Conservation (phyloP, 2,888 invertebrate genomes). For the Cantharis flavilabris region DNA sequence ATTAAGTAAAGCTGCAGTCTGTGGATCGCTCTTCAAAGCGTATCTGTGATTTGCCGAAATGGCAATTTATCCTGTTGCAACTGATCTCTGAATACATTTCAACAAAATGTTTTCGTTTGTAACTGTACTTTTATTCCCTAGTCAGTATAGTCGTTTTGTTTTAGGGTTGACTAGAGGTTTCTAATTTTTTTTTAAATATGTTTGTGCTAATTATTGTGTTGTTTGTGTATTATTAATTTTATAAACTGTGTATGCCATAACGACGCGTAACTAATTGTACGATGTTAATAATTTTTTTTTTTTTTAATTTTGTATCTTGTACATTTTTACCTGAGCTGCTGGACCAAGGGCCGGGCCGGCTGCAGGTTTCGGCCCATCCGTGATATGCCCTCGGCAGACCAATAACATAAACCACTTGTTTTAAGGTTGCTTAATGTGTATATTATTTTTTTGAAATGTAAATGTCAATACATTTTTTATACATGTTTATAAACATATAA, state of each 20-base stretch:
- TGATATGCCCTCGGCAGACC: constrained; percentile 52
- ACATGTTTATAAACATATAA: constrained; percentile 52
- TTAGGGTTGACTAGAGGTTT: constrained; percentile 52
- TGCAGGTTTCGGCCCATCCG: constrained; percentile 42
- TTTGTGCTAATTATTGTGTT: constrained; percentile 33
- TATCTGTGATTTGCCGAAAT: constrained; percentile 55
- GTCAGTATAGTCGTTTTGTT: constrained; percentile 49
- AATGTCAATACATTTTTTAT: constrained; percentile 53
- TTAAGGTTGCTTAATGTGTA: constrained; percentile 48
- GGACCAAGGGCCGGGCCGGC: constrained; percentile 50
- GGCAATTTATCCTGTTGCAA: constrained; percentile 51
- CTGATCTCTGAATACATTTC: constrained; percentile 50
- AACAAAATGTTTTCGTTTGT: constrained; percentile 53
- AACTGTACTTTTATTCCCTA: constrained; percentile 35
- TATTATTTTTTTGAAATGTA: constrained; percentile 50
- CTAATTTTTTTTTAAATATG: constrained; percentile 30
- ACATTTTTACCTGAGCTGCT: constrained; percentile 51
- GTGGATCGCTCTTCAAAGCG: constrained; percentile 57
- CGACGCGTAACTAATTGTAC: constrained; percentile 24
- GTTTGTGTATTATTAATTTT: constrained; percentile 40
- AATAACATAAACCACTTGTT: constrained; percentile 45
- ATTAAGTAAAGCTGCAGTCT: constrained; percentile 43
- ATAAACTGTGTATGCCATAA: constrained; percentile 40
- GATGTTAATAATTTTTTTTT: constrained; percentile 37
- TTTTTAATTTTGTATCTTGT: constrained; percentile 40